Evolutionary conservation across 2,888 invertebrate species (phyloP), one percentile per base, ranked within the genome.

Genomic region (Thecophora atra): DNA sequence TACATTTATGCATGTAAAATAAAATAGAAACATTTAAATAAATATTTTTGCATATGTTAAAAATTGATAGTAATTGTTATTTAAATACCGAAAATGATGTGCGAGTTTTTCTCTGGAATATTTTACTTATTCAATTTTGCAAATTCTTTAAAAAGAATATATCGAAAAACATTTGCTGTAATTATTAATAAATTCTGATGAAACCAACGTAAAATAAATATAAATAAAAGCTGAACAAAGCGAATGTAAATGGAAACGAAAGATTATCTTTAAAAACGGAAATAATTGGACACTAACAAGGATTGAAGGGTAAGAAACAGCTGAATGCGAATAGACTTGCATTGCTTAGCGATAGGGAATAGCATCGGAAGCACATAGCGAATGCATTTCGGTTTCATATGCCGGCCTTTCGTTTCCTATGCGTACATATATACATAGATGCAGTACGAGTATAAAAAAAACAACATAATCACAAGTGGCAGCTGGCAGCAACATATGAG

Each of bases 241-340:
- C 24, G 28, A 62, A 68, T 58, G 28, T 52, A 70, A 63, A 63
- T 17, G 47, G 42, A 37, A 62, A 70, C 63, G 51, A 52, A 60
- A 52, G 52, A 70, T 70, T 70, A 63, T 63, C 56, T 47, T 37
- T 63, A 70, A 70, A 62, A 75, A 70, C 76, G 76, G 77, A 77
- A 76, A 75, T 75, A 75, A 73, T 74, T 76, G 72, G 63, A 71
- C 75, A 75, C 58, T n/a, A 19, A 44, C 37, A 56, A n/a, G 11
- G 54, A 11, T 1, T 37, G 37, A 2, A 28, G 67, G 17, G 42
- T 8, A 56, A 42, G 56, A 11, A 30, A 15, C 37, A 37, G 3
- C 21, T 15, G 19, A 30, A 42, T 7, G 24, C 28, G 63, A 63
- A 63, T 21, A 30, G 24, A 70, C 52, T 19, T 42, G 51, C n/a